phyloP scores from a whole-genome alignment of 2,113 vertebrate species.

The Casuarius casuarius region DNA sequence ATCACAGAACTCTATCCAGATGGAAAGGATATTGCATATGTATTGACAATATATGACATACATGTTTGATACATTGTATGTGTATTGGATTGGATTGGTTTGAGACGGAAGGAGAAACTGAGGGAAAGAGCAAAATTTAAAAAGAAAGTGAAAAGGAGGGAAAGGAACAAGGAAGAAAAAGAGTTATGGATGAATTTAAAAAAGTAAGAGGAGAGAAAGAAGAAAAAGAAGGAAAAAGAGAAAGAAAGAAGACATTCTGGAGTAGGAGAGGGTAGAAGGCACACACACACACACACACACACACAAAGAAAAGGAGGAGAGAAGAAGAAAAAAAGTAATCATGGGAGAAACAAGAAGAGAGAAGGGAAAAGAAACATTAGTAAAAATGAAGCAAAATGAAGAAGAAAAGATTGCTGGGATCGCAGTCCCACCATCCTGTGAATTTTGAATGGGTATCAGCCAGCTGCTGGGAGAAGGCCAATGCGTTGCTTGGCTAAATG shows the following conservation, averaged over 20 bases:
- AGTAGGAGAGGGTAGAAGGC: background rate
- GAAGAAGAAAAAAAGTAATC: background rate
- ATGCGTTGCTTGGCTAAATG: constrained; percentile 10
- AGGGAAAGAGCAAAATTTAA: background rate
- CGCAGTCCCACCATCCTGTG: constrained; percentile 11
- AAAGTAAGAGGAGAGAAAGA: background rate
- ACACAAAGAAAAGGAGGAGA: background rate
- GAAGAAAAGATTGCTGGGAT: constrained; percentile 34
- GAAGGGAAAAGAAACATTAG: background rate
- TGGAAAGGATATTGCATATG: background rate
- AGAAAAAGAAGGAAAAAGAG: background rate
- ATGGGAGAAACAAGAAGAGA: background rate
- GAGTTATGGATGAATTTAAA: background rate
- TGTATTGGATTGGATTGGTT: background rate
- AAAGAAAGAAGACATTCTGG: background rate
- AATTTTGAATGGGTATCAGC: constrained; percentile 32
- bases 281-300: too few species aligned
- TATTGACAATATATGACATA: background rate
- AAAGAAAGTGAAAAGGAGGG: background rate
- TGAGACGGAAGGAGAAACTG: background rate
- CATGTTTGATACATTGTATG: background rate
- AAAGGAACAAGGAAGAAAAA: background rate
- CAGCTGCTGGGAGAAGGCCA: constrained; percentile 49
- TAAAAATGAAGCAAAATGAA: constrained; percentile 1
- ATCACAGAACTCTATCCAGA: background rate